phyloP scores from a whole-genome alignment of 2,888 invertebrate genomes.

The Stratiomys singularior region DNA sequence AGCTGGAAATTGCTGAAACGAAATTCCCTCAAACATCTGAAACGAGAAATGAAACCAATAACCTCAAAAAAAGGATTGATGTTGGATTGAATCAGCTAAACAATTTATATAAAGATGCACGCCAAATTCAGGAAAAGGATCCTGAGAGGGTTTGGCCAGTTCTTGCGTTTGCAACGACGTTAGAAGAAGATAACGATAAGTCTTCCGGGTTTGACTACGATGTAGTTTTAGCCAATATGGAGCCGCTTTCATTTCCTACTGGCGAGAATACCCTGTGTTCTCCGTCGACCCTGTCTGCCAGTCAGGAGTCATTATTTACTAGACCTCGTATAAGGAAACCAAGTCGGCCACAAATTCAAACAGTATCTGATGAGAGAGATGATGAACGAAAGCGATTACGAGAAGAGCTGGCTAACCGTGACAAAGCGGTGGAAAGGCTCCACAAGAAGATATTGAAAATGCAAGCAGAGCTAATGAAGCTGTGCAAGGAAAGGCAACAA shows the following conservation, averaged over 20 bases:
- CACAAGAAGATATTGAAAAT: slow-evolving; percentile 50
- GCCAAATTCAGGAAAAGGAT: slow-evolving; percentile 60
- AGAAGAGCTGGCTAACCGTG: slow-evolving; percentile 49
- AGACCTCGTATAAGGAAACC: slow-evolving; percentile 64
- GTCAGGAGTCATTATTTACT: slow-evolving; percentile 3
- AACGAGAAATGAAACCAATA: not conserved
- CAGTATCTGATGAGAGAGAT: slow-evolving; percentile 76
- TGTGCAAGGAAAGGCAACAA: slow-evolving; percentile 36
- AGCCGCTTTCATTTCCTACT: slow-evolving; percentile 1
- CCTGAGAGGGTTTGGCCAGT: slow-evolving; percentile 59
- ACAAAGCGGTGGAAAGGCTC: slow-evolving; percentile 48
- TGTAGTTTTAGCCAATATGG: slow-evolving; percentile 2
- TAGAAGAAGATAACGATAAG: slow-evolving; percentile 59
- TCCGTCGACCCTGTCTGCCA: not conserved
- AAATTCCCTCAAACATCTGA: slow-evolving; percentile 1
- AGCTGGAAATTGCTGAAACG: not conserved
- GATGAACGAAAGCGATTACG: slow-evolving; percentile 69
- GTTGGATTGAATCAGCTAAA: not conserved
- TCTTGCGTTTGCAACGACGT: slow-evolving; percentile 59
- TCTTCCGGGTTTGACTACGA: slow-evolving; percentile 43
- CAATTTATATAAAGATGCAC: slow-evolving; percentile 54
- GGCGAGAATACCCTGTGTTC: not conserved
- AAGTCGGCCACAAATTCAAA: slow-evolving; percentile 70
- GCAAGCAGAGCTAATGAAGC: slow-evolving; percentile 46
- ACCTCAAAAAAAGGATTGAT: slow-evolving; percentile 6